Evolutionary conservation across 2,888 invertebrate species (phyloP).

Genomic region (Sinodicranocentrus sp.): DNA sequence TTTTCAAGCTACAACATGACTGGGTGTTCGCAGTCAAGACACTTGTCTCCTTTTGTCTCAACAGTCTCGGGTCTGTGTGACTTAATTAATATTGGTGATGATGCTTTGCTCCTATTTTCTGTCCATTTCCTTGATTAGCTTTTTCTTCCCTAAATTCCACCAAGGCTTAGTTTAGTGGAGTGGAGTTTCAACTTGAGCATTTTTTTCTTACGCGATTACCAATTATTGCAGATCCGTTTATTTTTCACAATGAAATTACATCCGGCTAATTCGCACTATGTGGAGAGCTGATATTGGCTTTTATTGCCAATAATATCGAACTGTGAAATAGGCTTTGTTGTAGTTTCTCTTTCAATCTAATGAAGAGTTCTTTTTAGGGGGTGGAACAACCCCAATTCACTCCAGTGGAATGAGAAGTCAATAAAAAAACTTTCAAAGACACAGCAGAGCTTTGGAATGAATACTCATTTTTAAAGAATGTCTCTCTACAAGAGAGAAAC

Average conservation of each 20-base stretch:
- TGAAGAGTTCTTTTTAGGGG: slow-evolving; percentile 28
- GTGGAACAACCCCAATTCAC: slow-evolving; percentile 55
- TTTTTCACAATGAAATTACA: slow-evolving; percentile 24
- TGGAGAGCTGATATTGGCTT: slow-evolving; percentile 54
- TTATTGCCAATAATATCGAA: slow-evolving; percentile 45
- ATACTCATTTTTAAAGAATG: slow-evolving; percentile 33
- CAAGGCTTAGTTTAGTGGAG: not conserved
- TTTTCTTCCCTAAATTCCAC: slow-evolving; percentile 8
- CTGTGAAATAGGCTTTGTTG: not conserved
- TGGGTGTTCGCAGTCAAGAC: not conserved
- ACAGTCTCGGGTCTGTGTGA: slow-evolving; percentile 54
- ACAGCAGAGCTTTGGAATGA: not conserved
- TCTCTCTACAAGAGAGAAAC: slow-evolving; percentile 19
- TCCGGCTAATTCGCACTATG: slow-evolving; percentile 53
- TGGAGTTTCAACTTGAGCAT: not conserved
- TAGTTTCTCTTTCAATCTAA: not conserved
- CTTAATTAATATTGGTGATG: slow-evolving; percentile 75
- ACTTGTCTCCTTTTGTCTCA: slow-evolving; percentile 42
- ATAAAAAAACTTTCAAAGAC: slow-evolving; percentile 36
- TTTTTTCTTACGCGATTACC: not conserved
- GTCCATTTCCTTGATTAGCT: slow-evolving; percentile 75
- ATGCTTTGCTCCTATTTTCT: slow-evolving; percentile 73
- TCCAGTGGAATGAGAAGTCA: slow-evolving; percentile 24
- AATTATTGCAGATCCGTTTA: slow-evolving; percentile 22
- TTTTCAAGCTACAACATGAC: slow-evolving; percentile 7